Conservation (phyloP, 2,888 invertebrate species). For the Nomada goodeniana region DNA sequence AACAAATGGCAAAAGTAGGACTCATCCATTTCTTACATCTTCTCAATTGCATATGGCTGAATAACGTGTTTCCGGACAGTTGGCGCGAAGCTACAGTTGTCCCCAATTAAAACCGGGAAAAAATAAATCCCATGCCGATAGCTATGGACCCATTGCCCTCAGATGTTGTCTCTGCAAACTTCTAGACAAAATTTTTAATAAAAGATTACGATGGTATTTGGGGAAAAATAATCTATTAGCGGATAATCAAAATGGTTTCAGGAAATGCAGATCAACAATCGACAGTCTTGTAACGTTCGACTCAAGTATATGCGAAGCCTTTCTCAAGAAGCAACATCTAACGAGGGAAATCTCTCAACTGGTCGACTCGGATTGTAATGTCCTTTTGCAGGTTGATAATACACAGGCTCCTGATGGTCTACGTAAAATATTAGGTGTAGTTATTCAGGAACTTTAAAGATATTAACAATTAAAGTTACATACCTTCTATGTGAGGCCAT, state of each 20-base stretch:
- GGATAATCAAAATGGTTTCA: conserved; percentile 3
- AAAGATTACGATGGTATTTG: conserved; percentile 2
- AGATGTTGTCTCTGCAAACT: not conserved
- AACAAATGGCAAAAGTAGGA: too few relatives aligned
- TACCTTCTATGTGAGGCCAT: too few relatives aligned
- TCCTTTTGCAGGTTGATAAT: too few relatives aligned
- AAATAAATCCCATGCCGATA: not conserved
- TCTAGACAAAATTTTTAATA: not conserved
- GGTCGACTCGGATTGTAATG: too few relatives aligned
- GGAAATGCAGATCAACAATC: not conserved
- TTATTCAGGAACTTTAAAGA: too few relatives aligned
- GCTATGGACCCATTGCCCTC: not conserved
- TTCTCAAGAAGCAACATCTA: not conserved
- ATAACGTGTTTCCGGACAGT: not conserved
- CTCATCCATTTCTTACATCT: too few relatives aligned
- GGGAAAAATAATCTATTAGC: not conserved
- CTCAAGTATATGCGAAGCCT: not conserved
- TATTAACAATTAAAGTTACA: too few relatives aligned
- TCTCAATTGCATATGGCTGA: too few relatives aligned
- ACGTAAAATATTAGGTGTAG: too few relatives aligned
- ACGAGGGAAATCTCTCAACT: too few relatives aligned
- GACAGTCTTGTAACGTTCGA: not conserved
- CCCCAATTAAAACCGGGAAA: not conserved
- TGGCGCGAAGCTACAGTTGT: not conserved
- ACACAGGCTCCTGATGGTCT: too few relatives aligned